These are phyloP conservation scores for Pyrgus malvae DNA, from an alignment of 2,888 invertebrate species.

Conservation along the genomic window DNA sequence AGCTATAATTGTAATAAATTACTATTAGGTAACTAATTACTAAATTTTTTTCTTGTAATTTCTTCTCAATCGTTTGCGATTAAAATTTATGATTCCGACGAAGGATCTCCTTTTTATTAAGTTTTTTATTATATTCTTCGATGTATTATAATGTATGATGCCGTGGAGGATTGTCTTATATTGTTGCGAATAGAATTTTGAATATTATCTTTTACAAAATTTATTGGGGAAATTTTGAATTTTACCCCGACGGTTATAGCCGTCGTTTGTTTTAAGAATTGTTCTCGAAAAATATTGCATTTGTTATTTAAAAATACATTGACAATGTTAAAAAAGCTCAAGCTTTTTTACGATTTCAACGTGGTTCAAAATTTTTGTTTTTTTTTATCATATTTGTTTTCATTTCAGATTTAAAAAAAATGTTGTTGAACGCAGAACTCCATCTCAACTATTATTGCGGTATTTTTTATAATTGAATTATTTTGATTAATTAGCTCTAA, in stretches of 20 bases:
- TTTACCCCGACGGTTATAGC: constrained; percentile 44
- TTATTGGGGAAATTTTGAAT: constrained; percentile 61
- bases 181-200: constrained; percentile 42
- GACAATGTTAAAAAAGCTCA: no score
- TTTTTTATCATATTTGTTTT: background rate
- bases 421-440: no score
- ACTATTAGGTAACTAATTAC: constrained; percentile 23
- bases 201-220: constrained; percentile 43
- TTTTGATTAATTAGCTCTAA: background rate
- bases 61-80: constrained; percentile 36
- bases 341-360: constrained; percentile 16
- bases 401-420: background rate
- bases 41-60: constrained; percentile 33
- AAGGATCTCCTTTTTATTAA: constrained; percentile 58
- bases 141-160: constrained; percentile 35
- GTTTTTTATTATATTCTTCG: constrained; percentile 49
- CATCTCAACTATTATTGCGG: background rate
- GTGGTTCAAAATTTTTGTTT: background rate
- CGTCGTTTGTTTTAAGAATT: constrained; percentile 43
- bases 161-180: constrained; percentile 29
- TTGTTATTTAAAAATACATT: constrained; percentile 36
- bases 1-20: constrained; percentile 19
- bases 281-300: constrained; percentile 41
- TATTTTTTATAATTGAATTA: constrained; percentile 6
- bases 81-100: constrained; percentile 42